A percentile compares a stretch with the other conserved stretches of the same genome.
These are phyloP conservation scores for Phyllopteryx taeniolatus DNA, from an alignment of 2,113 vertebrate genomes.

Conservation along the genomic window DNA sequence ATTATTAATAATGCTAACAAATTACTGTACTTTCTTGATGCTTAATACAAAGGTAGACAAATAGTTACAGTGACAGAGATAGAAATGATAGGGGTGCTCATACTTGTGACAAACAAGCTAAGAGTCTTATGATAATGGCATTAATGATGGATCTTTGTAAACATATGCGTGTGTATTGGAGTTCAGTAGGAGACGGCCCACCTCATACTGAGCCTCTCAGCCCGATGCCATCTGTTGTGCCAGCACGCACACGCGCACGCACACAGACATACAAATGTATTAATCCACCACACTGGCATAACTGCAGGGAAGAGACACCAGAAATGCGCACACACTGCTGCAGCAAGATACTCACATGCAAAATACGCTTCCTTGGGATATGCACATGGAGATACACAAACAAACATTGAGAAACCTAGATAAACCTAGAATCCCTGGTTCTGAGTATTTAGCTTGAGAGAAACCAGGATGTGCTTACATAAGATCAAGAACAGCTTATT, in stretches of 20 bases:
- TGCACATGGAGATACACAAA: background rate
- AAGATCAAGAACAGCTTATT: conserved; percentile 20
- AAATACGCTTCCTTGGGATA: conserved; percentile 11
- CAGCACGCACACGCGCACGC: conserved; percentile 18
- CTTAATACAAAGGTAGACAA: conserved; percentile 34
- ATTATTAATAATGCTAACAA: conserved; percentile 9
- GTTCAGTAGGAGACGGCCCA: conserved; percentile 63
- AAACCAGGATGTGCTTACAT: conserved; percentile 57
- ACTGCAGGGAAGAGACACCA: conserved; percentile 3
- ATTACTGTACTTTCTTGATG: conserved; percentile 21
- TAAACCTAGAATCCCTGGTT: conserved; percentile 45
- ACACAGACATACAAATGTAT: conserved; percentile 4
- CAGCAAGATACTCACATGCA: conserved; percentile 11
- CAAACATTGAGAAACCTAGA: background rate
- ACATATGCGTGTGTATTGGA: conserved; percentile 50
- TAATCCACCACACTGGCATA: background rate
- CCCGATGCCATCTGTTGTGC: conserved; percentile 72
- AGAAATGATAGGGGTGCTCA: conserved; percentile 44
- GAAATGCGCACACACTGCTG: conserved; percentile 11
- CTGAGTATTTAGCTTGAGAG: conserved; percentile 66
- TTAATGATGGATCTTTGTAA: conserved; percentile 64
- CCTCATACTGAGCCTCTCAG: conserved; percentile 68
- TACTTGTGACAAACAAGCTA: conserved; percentile 62
- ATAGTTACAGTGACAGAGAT: conserved; percentile 51
- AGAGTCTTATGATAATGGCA: conserved; percentile 69